Evolutionary conservation across 2,113 vertebrate genomes (phyloP).

Genomic region (Channa argus): DNA sequence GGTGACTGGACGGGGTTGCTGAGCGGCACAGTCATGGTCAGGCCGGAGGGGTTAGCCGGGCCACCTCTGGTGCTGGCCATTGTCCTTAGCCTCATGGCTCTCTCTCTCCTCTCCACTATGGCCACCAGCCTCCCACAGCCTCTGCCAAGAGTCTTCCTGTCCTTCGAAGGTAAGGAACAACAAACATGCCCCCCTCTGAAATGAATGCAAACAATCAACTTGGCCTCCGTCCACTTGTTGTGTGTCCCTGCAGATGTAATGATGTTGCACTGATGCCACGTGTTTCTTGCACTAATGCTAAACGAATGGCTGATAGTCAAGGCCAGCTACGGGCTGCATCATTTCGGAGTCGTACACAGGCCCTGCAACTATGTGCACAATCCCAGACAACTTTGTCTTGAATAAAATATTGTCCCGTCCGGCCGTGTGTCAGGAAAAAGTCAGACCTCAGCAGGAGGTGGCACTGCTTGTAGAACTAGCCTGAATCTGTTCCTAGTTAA

Average conservation of each 20-base stretch:
- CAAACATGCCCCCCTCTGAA: slow-evolving; percentile 1
- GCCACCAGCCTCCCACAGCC: slow-evolving; percentile 71
- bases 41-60: slow-evolving; percentile 59
- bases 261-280: slow-evolving; percentile 8
- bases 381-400: not conserved
- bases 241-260: slow-evolving; percentile 2
- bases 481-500: slow-evolving; percentile 67
- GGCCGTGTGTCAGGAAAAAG: slow-evolving; percentile 23
- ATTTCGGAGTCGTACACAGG: not conserved
- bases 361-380: not conserved
- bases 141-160: slow-evolving; percentile 80
- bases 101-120: slow-evolving; percentile 60
- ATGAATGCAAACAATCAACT: not conserved
- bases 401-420: slow-evolving; percentile 14
- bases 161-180: slow-evolving; percentile 80
- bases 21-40: slow-evolving; percentile 67
- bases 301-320: slow-evolving; percentile 48
- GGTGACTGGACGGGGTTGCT: slow-evolving; percentile 38
- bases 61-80: slow-evolving; percentile 50
- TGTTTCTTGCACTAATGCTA: slow-evolving; percentile 34
- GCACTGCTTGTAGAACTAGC: slow-evolving; percentile 22
- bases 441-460: slow-evolving; percentile 48
- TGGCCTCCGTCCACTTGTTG: not conserved
- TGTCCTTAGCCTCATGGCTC: slow-evolving; percentile 58
- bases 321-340: not conserved